A percentile compares a stretch with the other conserved stretches of the same genome.
Conservation (phyloP, 2,113 vertebrate genomes). For the Chitala chitala region DNA sequence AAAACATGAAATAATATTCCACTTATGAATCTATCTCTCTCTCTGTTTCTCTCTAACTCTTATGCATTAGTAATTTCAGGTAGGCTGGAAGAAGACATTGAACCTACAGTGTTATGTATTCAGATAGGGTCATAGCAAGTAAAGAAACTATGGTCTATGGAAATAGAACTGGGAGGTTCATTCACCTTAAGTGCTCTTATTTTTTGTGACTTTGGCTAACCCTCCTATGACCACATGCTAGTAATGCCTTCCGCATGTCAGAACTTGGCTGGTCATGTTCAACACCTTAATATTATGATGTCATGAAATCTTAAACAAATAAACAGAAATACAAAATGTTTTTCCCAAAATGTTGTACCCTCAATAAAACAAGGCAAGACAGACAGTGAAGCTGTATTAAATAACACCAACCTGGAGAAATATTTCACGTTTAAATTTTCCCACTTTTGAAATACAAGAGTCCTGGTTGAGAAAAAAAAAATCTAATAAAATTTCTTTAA, state of each 20-base stretch:
- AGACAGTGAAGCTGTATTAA: background rate
- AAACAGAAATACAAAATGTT: slow-evolving; percentile 4
- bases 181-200: no score
- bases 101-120: background rate
- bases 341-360: background rate
- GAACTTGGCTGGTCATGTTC: no score
- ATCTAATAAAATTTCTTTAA: slow-evolving; percentile 12
- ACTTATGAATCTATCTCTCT: background rate
- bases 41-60: no score
- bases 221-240: slow-evolving; percentile 14
- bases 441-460: slow-evolving; percentile 13
- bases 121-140: no score
- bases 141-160: no score
- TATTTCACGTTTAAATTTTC: background rate
- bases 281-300: no score
- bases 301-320: no score
- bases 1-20: background rate
- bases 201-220: slow-evolving; percentile 8
- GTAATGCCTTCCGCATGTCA: no score
- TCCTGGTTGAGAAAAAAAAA: slow-evolving; percentile 10
- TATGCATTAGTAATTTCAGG: background rate
- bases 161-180: no score
- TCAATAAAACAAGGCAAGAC: background rate
- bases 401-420: background rate
- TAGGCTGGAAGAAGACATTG: background rate